These are phyloP conservation scores for Scaptomyza tumidula DNA, from an alignment of 2,888 invertebrate species.

Conservation along the genomic window DNA sequence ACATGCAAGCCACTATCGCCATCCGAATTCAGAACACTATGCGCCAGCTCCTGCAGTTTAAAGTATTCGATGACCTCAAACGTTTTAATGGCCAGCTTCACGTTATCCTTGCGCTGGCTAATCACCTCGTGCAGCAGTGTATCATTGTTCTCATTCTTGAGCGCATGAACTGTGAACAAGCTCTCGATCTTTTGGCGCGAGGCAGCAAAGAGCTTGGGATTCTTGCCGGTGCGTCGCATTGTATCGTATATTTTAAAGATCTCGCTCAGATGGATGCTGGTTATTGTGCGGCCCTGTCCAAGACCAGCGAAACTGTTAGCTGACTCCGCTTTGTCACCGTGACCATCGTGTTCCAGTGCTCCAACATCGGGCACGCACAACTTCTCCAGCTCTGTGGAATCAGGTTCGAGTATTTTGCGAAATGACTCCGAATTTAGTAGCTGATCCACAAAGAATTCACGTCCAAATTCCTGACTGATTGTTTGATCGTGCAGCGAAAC, in stretches of 20 bases:
- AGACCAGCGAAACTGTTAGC: not conserved
- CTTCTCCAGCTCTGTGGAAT: constrained; percentile 56
- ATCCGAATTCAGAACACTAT: constrained; percentile 84
- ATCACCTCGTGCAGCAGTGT: constrained; percentile 82
- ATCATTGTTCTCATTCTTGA: constrained; percentile 70
- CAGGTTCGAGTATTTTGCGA: constrained; percentile 33
- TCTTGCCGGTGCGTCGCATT: constrained; percentile 35
- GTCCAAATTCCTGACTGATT: constrained; percentile 76
- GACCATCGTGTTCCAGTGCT: constrained; percentile 54
- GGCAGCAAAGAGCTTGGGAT: constrained; percentile 1
- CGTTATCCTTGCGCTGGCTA: constrained; percentile 65
- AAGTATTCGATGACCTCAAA: constrained; percentile 80
- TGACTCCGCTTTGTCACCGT: not conserved
- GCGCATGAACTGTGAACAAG: constrained; percentile 68
- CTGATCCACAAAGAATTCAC: constrained; percentile 53
- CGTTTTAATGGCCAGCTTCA: constrained; percentile 73
- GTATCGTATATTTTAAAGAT: constrained; percentile 56
- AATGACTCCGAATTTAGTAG: constrained; percentile 49
- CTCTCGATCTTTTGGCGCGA: constrained; percentile 48
- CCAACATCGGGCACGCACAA: constrained; percentile 45
- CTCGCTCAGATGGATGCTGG: constrained; percentile 40
- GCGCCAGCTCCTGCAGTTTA: constrained; percentile 82
- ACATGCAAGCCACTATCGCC: constrained; percentile 86
- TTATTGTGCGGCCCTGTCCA: constrained; percentile 22
- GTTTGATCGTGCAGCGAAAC: constrained; percentile 53